Percentiles rank a stretch among this genome's conserved stretches.
Evolutionary conservation across 1,140 invertebrate genomes (phyloP).

Genomic region (Coenobita brevimanus): DNA sequence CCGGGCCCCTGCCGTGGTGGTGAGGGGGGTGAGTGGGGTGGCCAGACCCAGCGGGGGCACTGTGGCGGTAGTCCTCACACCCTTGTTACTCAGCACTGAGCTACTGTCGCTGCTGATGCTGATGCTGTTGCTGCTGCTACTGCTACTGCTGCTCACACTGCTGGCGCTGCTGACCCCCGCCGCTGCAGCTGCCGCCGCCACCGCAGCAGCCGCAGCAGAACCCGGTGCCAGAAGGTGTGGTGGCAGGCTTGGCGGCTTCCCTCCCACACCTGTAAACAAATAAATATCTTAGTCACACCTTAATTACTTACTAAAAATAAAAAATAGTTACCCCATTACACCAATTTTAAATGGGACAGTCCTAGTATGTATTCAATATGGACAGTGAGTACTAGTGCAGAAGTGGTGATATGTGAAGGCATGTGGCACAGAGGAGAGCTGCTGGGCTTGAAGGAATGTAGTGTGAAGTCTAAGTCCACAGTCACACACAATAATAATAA

Average conservation of each 20-base stretch:
- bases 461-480: not conserved
- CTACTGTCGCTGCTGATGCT: conserved; percentile 34
- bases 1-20: conserved; percentile 52
- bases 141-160: conserved; percentile 37
- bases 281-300: not conserved
- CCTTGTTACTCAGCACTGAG: conserved; percentile 40
- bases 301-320: too few relatives aligned
- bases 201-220: conserved; percentile 46
- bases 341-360: too few relatives aligned
- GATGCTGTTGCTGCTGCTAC: conserved; percentile 47
- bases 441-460: not conserved
- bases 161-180: conserved; percentile 20
- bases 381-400: too few relatives aligned
- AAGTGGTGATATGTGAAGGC: too few relatives aligned
- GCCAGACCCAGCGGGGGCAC: conserved; percentile 52
- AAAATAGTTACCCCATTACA: too few relatives aligned
- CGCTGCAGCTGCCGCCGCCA: conserved; percentile 48
- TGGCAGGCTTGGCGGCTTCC: conserved; percentile 44
- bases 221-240: conserved; percentile 49
- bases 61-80: conserved; percentile 54
- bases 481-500: not conserved
- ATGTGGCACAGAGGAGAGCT: too few relatives aligned
- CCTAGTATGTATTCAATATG: too few relatives aligned
- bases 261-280: conserved; percentile 48
- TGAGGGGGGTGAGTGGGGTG: conserved; percentile 46